These are phyloP conservation scores for Trididemnum nubilum DNA, from an alignment of 23 tunicate genomes.

Conservation along the genomic window DNA sequence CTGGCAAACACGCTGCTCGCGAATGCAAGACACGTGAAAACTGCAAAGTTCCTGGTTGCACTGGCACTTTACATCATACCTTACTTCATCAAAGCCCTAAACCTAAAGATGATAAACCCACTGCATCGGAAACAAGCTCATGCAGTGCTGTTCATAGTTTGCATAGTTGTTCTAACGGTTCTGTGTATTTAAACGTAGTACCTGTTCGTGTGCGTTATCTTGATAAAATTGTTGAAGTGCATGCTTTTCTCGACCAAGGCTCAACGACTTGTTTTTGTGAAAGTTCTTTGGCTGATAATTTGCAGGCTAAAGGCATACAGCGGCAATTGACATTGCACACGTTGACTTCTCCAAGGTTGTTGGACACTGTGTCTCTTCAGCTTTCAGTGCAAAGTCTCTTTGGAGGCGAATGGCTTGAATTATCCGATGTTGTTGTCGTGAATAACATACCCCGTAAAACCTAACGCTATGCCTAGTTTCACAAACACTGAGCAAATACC, in stretches of 20 bases:
- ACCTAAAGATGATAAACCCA: no score
- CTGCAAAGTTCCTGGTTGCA: conserved; percentile 8
- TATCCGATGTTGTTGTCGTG: conserved; percentile 3
- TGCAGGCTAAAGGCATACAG: not conserved
- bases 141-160: not conserved
- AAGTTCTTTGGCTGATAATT: not conserved
- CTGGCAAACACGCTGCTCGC: not conserved
- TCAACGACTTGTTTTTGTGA: conserved; percentile 22
- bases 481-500: not conserved
- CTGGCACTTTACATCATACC: conserved; percentile 8
- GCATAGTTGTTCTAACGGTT: not conserved
- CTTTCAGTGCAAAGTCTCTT: not conserved
- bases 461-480: not conserved
- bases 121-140: no score
- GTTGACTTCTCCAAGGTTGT: not conserved
- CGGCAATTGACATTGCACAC: not conserved
- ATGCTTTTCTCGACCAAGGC: conserved; percentile 14
- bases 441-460: not conserved
- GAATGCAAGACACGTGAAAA: not conserved
- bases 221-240: not conserved
- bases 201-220: not conserved
- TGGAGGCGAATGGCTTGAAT: not conserved
- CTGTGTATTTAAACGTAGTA: not conserved
- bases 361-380: conserved; percentile 1
- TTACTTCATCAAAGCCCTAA: not conserved